Base-by-base conservation (phyloP, 2,797 vertebrate genomes). In the Phataginus tetradactyla region DNA sequence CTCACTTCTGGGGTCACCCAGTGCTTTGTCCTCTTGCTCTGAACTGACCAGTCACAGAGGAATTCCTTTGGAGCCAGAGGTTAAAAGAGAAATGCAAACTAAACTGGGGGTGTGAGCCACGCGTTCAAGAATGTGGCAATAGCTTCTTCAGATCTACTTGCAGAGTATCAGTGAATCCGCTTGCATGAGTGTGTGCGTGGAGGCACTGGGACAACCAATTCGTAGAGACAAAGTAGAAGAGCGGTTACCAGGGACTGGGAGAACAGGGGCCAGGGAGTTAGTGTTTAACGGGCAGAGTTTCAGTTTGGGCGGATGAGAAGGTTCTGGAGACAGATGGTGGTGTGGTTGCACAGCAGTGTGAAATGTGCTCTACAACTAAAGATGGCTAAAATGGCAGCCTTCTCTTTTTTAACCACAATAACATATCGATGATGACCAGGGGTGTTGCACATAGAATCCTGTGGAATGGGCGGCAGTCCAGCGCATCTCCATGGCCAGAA, bases 401-500 rank as follows among this genome's bases (percentile, higher is more conserved):
- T 75, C 64, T 64, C 29, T 11, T 86, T 42, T 86, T 81, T 75
- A 49, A 57, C 32, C 42, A 55, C n/a, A 64, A 85, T 75, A 14
- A 17, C 27, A 55, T 51, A 71, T 39, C 53, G 8, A 5, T 39
- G 75, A 77, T 86, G 94, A 37, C 61, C 69, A 94, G 32, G 39
- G 63, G 11, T 37, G 63, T 8, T 72, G 11, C 29, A 0, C 77
- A 0, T 59, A 99, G 99, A 99, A 99, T 10, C 98, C 99, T 4
- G 98, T 98, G 45, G 96, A 99, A 21, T 99, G 99, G 99, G 99
- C 99, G 59, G 98, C 91, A 0, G 99, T 99, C 84, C 99, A 99
- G 98, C 99, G 99, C 2, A 92, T 99, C 99, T 20, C 98, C 99
- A 8, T 99, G 98, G 99, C 99, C 99, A 0, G 99, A 99, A 97